A percentile compares a stretch with the other conserved stretches of the same genome.
phyloP scores from a whole-genome alignment of 1,140 invertebrate genomes.

The Drosophila orosa region DNA sequence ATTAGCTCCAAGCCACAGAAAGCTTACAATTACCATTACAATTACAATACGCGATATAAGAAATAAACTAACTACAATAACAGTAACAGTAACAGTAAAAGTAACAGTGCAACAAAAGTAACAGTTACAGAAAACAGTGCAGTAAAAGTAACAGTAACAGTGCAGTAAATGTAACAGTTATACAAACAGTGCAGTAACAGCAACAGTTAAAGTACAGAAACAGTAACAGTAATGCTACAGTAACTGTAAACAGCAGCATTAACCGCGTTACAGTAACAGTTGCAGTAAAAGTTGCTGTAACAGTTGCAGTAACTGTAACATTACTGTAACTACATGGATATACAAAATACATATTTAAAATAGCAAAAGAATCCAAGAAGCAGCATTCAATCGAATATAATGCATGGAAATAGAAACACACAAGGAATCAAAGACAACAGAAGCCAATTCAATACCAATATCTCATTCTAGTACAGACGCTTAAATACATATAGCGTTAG shows the following conservation, averaged over 20 bases:
- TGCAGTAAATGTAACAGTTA: constrained; percentile 7
- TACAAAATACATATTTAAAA: constrained; percentile 50
- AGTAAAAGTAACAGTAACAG: not conserved
- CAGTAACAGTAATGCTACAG: not conserved
- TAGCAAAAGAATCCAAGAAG: constrained; percentile 36
- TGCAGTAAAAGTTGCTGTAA: not conserved
- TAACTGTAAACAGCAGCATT: constrained; percentile 1
- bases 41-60: constrained; percentile 55
- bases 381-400: constrained; percentile 29
- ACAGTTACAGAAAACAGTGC: not conserved
- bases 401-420: constrained; percentile 31
- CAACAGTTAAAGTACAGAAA: not conserved
- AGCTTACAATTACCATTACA: constrained; percentile 69
- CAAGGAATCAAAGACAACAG: constrained; percentile 28
- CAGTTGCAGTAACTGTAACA: not conserved
- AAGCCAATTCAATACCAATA: constrained; percentile 38
- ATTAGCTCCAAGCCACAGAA: constrained; percentile 79
- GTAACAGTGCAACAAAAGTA: constrained; percentile 23
- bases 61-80: constrained; percentile 49
- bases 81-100: constrained; percentile 17
- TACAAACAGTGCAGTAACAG: not conserved
- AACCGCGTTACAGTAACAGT: constrained; percentile 10
- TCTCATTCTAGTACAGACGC: constrained; percentile 48
- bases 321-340: constrained; percentile 41
- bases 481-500: constrained; percentile 42